A percentile compares a stretch with the other conserved stretches of the same genome.
phyloP scores from a whole-genome alignment of 2,797 vertebrate species.

The Dipus sagitta region DNA sequence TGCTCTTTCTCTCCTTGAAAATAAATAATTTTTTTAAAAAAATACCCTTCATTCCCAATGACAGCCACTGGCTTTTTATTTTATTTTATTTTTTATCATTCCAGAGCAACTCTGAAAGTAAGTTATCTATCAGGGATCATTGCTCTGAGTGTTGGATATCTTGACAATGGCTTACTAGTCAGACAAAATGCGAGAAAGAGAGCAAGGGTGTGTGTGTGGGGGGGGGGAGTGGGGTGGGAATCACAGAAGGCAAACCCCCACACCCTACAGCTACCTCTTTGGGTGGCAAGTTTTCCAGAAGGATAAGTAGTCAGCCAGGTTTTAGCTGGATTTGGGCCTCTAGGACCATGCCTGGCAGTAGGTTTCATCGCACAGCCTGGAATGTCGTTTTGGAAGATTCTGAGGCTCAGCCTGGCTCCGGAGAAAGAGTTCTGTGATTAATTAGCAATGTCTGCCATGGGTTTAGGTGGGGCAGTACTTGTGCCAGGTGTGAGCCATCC shows the following conservation, averaged over 20 bases:
- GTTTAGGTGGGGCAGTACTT: neutral
- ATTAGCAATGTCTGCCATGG: slow-evolving; percentile 44
- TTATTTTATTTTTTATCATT: neutral
- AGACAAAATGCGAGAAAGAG: neutral
- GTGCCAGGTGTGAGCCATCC: slow-evolving; percentile 5
- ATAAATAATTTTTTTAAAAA: no score
- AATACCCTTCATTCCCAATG: neutral
- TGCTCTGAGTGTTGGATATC: slow-evolving; percentile 1
- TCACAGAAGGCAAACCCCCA: neutral
- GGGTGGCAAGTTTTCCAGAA: slow-evolving; percentile 30
- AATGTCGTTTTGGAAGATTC: neutral
- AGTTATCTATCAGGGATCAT: slow-evolving; percentile 40
- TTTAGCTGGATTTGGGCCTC: neutral
- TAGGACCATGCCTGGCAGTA: neutral
- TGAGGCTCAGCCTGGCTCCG: neutral
- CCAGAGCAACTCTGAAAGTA: neutral
- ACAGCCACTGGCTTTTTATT: neutral
- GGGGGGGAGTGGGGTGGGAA: neutral
- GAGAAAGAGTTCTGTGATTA: slow-evolving; percentile 59
- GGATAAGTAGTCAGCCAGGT: neutral
- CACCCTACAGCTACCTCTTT: slow-evolving; percentile 23
- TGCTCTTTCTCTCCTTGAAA: no score
- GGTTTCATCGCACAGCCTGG: neutral
- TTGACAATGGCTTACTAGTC: slow-evolving; percentile 52
- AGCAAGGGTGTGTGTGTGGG: no score